Evolutionary conservation across 2,888 invertebrate species (phyloP), one percentile per base, ranked within the genome.

Genomic region (Pseudanteris insignis): DNA sequence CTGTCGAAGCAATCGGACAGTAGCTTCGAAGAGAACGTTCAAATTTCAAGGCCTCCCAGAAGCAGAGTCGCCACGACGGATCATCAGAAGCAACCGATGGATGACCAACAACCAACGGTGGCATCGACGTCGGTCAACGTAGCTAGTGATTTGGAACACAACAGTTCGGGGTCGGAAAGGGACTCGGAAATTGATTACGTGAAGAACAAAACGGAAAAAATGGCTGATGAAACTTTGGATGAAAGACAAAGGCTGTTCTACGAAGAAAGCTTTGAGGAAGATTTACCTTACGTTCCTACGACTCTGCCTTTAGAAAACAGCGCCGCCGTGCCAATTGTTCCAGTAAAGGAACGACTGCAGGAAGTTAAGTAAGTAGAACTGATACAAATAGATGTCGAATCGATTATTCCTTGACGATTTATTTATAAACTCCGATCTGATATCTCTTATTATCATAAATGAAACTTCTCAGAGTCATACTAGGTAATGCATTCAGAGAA

Each of bases 241-340:
- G 93, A 93, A 78, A 85, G 89, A 64, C 88, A 89, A 65, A 87
- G 88, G 1, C 83, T 94, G 30, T 91, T 93, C 33, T 88, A 86
- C 69, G 88, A 91, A 75, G 92, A 92, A 75, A 92, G 92, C 26
- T 90, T 91, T 74, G 92, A 92, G 72, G 86, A 86, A 47, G 90
- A 90, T 70, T 83, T 94, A 73, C 94, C 94, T 1, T 93, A 92
- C 77, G 87, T 94, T 72, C 93, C 94, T 50, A 93, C 94, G n/a
- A 94, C 93, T 46, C 81, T 94, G 73, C 94, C 94, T 11, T 85
- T 88, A 76, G 94, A 94, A 81, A 86, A 93, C 63, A 89, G 92
- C 9, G 86, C 89, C 61, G 92, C 89, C 14, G 82, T 92, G 65
- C 89, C 92, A 10, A 88, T 94, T 72, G 86, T 93, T 64, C 92